Evolutionary conservation across 2,113 vertebrate species (phyloP).

Genomic region (Danio rerio): GRCz12tu NC_133191.1:11830001-11830500

Average conservation of each 20-base stretch:
- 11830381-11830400: background rate
- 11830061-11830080: background rate
- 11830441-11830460: conserved; percentile 95
- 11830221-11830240: background rate
- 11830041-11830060: background rate
- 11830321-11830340: background rate
- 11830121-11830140: background rate
- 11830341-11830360: background rate
- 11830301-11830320: background rate
- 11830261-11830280: conserved; percentile 2
- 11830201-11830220: background rate
- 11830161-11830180: background rate
- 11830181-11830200: conserved; percentile 18
- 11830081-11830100: background rate
- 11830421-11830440: conserved; percentile 89
- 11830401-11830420: conserved; percentile 78
- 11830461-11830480: conserved; percentile 92
- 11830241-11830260: background rate
- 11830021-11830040: background rate
- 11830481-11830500: conserved; percentile 91
- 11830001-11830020: too few relatives aligned
- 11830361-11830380: background rate
- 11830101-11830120: background rate
- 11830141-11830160: background rate
- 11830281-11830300: conserved; percentile 10